A percentile compares a stretch with the other conserved stretches of the same genome.
These are phyloP conservation scores for Pristionchus pacificus DNA, from an alignment of 1,140 invertebrate species.

Conservation along the genomic window DNA sequence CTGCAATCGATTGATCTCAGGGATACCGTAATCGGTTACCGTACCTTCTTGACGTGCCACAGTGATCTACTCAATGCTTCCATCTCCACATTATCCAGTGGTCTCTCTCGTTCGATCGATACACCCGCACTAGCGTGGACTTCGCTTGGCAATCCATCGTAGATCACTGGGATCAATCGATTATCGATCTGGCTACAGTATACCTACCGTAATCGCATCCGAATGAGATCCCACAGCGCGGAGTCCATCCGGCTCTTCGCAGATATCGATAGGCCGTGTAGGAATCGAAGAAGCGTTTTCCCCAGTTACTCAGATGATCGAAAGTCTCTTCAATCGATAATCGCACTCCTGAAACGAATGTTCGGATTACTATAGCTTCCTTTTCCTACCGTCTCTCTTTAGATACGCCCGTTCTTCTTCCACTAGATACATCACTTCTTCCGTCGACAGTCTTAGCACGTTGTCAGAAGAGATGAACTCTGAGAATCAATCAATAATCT, in stretches of 20 bases:
- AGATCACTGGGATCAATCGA: background rate
- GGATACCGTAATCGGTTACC: background rate
- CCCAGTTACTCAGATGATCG: too few species aligned
- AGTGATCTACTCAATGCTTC: background rate
- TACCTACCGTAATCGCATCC: slow-evolving; percentile 16
- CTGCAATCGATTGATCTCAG: too few species aligned
- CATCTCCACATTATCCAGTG: background rate
- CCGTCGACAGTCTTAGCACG: background rate
- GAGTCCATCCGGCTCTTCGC: slow-evolving; percentile 6
- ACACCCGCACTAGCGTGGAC: background rate
- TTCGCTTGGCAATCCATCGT: background rate
- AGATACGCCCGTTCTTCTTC: background rate
- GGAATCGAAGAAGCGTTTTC: background rate
- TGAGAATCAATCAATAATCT: background rate
- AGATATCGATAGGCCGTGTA: slow-evolving; percentile 8
- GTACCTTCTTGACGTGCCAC: background rate
- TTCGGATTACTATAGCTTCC: background rate
- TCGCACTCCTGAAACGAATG: background rate
- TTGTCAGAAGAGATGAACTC: background rate
- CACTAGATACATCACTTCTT: slow-evolving; percentile 15
- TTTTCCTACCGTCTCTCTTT: background rate
- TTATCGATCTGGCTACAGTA: background rate
- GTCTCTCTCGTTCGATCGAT: background rate
- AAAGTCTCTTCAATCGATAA: background rate
- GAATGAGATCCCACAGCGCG: slow-evolving; percentile 2